Evolutionary conservation across 2,113 vertebrate species (phyloP), one percentile per base, ranked within the genome.

Genomic region (Sialia sialis): DNA sequence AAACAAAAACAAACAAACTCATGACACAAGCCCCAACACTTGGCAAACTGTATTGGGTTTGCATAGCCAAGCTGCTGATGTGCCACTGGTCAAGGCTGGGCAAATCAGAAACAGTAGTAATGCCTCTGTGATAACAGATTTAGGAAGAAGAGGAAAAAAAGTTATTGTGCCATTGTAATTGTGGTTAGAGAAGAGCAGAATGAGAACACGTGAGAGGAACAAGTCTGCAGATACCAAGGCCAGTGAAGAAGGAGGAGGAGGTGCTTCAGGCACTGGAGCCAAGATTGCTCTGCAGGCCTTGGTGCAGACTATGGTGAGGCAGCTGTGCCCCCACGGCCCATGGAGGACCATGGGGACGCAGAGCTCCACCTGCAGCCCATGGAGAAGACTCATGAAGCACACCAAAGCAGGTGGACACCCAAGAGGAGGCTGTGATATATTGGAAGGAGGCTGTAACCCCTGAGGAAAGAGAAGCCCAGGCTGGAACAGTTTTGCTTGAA

Each of bases 161-260:
- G 17, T 52, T 32, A 60, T 5, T 38, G 38, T 2, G 5, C 21
- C 60, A 27, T 6, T 27, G 27, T 38, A 52, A 38, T 2, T 77
- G 54, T 0, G 0, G 14, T 22, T 38, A 77, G 44, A 77, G 32
- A 38, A 52, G 32, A 68, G 6, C 1, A 0, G 14, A 30, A 26
- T 12, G 44, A 67, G 44, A 67, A 67, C 7, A 26, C 2, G 22
- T 16, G 54, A 77, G 21, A 68, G 32, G 38, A 77, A 59, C 17
- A 68, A 27, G 17, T 32, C 32, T 52, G 32, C 17, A 52, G 73
- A 38, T 20, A 60, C 15, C 26, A 44, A 15, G 5, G 32, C 27
- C 22, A 38, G 18, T 23, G 17, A 17, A 59, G 70, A 59, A 76
- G 26, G 36, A 58, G 7, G 16, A 51, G 2, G 8, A 58, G 32